Conservation (phyloP, 2,888 invertebrate genomes). For the Cabera pusaria region DNA sequence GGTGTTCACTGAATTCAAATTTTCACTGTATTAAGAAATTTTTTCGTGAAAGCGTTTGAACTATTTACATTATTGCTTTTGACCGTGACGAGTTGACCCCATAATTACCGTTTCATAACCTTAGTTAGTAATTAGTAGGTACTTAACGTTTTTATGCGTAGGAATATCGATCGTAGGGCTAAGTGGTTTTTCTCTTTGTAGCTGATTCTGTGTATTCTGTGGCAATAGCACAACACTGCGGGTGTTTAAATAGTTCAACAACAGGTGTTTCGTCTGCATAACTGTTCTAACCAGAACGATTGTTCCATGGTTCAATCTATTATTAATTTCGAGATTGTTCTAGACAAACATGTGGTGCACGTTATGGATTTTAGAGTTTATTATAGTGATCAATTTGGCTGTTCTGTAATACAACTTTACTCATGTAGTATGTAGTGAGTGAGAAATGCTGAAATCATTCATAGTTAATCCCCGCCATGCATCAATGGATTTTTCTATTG, state of each 20-base stretch:
- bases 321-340: too few species aligned
- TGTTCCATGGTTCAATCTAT: constrained; percentile 10
- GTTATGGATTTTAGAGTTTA: too few species aligned
- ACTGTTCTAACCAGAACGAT: constrained; percentile 4
- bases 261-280: constrained; percentile 26
- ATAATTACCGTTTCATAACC: constrained; percentile 15
- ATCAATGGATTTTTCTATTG: too few species aligned
- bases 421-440: too few species aligned
- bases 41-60: constrained; percentile 5
- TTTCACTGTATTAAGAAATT: constrained; percentile 19
- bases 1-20: constrained; percentile 17
- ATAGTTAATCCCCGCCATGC: too few species aligned
- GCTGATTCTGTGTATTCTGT: constrained; percentile 9
- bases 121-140: constrained; percentile 11
- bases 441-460: too few species aligned
- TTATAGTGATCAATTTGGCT: too few species aligned
- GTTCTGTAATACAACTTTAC: too few species aligned
- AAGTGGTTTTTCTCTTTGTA: constrained; percentile 4
- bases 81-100: constrained; percentile 5
- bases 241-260: constrained; percentile 20
- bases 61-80: constrained; percentile 14
- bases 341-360: too few species aligned
- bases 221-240: constrained; percentile 16
- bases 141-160: constrained; percentile 14
- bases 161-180: constrained; percentile 16